Evolutionary conservation across 1,140 invertebrate genomes (phyloP).

Genomic region (Zaprionus ornatus): DNA sequence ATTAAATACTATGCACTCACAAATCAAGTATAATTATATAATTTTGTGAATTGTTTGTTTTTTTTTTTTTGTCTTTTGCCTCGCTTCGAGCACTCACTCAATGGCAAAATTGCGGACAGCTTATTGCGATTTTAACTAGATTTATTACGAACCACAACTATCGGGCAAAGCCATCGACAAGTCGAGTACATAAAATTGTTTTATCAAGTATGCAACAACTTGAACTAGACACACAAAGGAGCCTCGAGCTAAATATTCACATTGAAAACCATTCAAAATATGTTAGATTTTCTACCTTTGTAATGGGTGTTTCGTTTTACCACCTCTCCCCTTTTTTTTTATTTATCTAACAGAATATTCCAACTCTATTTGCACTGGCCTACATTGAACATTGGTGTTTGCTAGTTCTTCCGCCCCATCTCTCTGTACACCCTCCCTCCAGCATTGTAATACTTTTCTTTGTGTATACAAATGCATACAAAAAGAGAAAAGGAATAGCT

Average conservation of each 20-base stretch:
- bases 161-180: conserved; percentile 20
- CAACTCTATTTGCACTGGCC: conserved; percentile 31
- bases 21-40: conserved; percentile 30
- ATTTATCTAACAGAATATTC: conserved; percentile 5
- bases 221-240: conserved; percentile 13
- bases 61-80: not conserved
- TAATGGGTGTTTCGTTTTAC: not conserved
- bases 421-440: not conserved
- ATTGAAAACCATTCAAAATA: conserved; percentile 6
- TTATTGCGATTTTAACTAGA: conserved; percentile 32
- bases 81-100: conserved; percentile 9
- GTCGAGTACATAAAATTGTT: conserved; percentile 39
- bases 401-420: not conserved
- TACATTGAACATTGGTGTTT: conserved; percentile 35
- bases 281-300: conserved; percentile 7
- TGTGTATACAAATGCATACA: conserved; percentile 39
- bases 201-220: conserved; percentile 19
- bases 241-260: conserved; percentile 2
- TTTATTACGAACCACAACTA: not conserved
- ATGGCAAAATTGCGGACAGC: conserved; percentile 23
- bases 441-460: conserved; percentile 34
- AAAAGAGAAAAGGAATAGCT: conserved; percentile 2
- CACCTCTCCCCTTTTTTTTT: conserved; percentile 1
- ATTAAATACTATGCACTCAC: conserved; percentile 31
- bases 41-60: conserved; percentile 15